Evolutionary conservation across 1,140 invertebrate species (phyloP).

Genomic region (Telenomus remus): DNA sequence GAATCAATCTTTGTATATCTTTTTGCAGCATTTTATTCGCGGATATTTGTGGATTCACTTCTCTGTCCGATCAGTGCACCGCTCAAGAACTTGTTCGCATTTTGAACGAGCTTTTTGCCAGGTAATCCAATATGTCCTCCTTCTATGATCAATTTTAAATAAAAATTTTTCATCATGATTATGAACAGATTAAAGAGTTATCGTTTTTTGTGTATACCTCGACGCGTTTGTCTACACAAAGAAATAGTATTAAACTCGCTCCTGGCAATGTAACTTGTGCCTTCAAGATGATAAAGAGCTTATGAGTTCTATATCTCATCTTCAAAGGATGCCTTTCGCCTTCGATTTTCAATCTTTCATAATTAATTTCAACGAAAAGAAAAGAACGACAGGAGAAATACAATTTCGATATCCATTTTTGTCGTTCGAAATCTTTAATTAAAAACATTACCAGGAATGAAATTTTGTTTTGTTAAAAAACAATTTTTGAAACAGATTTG

Average conservation of each 20-base stretch:
- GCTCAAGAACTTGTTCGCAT: conserved; percentile 95
- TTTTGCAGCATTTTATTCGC: conserved; percentile 93
- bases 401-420: too few species aligned
- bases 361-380: conserved; percentile 22
- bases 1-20: not conserved
- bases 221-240: conserved; percentile 28
- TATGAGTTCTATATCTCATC: conserved; percentile 16
- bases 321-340: conserved; percentile 13
- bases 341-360: conserved; percentile 36
- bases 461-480: not conserved
- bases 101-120: conserved; percentile 96
- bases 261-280: conserved; percentile 11
- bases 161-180: too few species aligned
- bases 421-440: too few species aligned
- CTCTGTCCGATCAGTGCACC: conserved; percentile 94
- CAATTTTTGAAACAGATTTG: conserved; percentile 81
- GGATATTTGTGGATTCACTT: conserved; percentile 98
- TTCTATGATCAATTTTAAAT: too few species aligned
- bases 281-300: conserved; percentile 37
- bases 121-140: conserved; percentile 75
- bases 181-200: too few species aligned
- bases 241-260: conserved; percentile 35
- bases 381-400: too few species aligned
- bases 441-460: too few species aligned
- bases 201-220: conserved; percentile 10